These are phyloP conservation scores for Lampropteryx suffumata DNA, from an alignment of 2,888 invertebrate species.

Conservation along the genomic window DNA sequence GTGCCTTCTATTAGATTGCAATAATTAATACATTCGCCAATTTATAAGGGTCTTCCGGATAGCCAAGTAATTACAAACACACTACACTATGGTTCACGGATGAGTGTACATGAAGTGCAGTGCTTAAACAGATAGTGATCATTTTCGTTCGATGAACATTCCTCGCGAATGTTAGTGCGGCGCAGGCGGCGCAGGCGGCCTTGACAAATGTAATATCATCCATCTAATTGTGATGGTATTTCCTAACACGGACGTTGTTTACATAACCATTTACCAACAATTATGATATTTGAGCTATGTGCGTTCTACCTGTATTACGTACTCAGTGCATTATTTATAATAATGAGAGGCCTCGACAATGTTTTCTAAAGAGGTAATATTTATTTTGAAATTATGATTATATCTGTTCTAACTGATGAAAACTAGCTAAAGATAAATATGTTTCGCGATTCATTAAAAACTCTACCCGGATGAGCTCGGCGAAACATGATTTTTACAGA, in stretches of 20 bases:
- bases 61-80: too few species aligned
- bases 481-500: too few species aligned
- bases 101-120: neutral
- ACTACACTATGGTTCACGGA: too few species aligned
- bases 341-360: neutral
- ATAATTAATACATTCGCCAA: too few species aligned
- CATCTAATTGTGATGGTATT: slow-evolving; percentile 27
- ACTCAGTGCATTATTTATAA: neutral
- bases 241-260: slow-evolving; percentile 23
- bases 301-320: slow-evolving; percentile 6
- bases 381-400: too few species aligned
- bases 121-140: slow-evolving; percentile 1
- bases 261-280: slow-evolving; percentile 14
- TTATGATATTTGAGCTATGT: slow-evolving; percentile 13
- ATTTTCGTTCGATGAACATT: slow-evolving; percentile 5
- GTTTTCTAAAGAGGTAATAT: neutral
- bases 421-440: too few species aligned
- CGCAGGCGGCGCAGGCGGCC: slow-evolving; percentile 19
- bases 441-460: too few species aligned
- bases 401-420: too few species aligned
- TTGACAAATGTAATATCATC: slow-evolving; percentile 30
- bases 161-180: too few species aligned
- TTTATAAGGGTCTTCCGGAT: too few species aligned
- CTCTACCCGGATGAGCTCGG: too few species aligned
- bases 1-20: too few species aligned